Percentiles rank a stretch among this genome's conserved stretches.
Evolutionary conservation across 2,888 invertebrate genomes (phyloP).

Genomic region (Diaphora mendica): DNA sequence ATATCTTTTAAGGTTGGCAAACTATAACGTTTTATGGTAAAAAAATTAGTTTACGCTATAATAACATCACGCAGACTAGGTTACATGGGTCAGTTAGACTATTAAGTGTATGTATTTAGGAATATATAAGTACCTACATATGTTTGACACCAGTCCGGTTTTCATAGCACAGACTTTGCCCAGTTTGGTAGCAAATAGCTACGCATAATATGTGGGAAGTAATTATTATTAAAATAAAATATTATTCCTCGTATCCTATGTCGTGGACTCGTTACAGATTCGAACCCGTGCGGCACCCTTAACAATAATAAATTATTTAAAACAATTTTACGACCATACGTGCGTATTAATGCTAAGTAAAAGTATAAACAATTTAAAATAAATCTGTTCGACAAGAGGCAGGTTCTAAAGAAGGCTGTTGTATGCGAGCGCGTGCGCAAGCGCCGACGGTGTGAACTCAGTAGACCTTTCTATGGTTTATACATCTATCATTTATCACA

Average conservation of each 20-base stretch:
- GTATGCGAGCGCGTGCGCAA: constrained; percentile 44
- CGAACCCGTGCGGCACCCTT: not conserved
- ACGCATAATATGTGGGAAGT: not conserved
- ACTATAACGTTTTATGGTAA: too few relatives aligned
- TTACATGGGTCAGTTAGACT: too few relatives aligned
- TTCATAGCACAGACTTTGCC: not conserved
- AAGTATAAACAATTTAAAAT: constrained; percentile 37
- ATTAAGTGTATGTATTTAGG: too few relatives aligned
- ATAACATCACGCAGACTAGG: too few relatives aligned
- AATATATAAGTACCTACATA: too few relatives aligned
- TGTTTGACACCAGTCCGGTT: too few relatives aligned
- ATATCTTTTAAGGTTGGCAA: too few relatives aligned
- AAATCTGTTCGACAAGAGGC: constrained; percentile 41
- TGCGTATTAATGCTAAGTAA: constrained; percentile 37
- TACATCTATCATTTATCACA: constrained; percentile 8
- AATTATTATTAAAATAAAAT: not conserved
- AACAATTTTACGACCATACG: constrained; percentile 31
- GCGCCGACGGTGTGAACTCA: constrained; percentile 14
- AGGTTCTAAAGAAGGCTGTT: constrained; percentile 23
- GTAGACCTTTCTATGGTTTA: not conserved
- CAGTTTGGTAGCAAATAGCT: not conserved
- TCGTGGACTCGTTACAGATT: not conserved
- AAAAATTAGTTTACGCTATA: too few relatives aligned
- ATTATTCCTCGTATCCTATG: not conserved
- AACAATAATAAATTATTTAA: constrained; percentile 13